Conservation (phyloP, 1,140 invertebrate genomes). For the Camponotus vicinus region DNA sequence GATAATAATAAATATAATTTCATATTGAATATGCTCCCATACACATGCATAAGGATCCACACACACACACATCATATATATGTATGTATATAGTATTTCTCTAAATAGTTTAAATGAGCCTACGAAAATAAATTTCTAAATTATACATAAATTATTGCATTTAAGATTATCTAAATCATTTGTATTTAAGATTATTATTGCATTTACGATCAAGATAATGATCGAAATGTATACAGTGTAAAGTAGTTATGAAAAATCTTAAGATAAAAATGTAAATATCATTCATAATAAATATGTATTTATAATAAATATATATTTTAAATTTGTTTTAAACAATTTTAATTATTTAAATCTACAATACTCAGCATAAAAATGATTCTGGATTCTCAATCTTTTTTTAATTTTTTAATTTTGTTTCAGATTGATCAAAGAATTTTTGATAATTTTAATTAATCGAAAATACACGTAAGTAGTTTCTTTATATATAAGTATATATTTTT, state of each 20-base stretch:
- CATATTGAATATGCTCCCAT: no score
- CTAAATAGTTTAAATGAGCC: no score
- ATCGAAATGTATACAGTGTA: background rate
- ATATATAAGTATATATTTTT: no score
- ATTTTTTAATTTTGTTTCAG: background rate
- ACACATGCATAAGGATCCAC: no score
- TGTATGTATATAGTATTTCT: no score
- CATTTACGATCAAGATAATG: background rate
- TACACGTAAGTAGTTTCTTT: background rate
- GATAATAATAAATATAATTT: background rate
- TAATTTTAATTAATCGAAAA: background rate
- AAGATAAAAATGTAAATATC: background rate
- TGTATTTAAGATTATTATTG: background rate
- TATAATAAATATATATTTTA: background rate
- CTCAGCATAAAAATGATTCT: background rate
- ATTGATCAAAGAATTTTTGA: background rate
- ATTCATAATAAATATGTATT: background rate
- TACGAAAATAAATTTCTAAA: constrained; percentile 1
- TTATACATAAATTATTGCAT: background rate
- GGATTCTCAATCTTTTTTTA: no score
- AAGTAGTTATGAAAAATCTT: background rate
- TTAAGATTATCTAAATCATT: background rate
- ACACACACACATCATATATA: no score
- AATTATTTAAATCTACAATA: background rate
- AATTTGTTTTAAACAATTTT: background rate